These are phyloP conservation scores for Metopia argyrocephala DNA, from an alignment of 2,888 invertebrate species.

Conservation along the genomic window DNA sequence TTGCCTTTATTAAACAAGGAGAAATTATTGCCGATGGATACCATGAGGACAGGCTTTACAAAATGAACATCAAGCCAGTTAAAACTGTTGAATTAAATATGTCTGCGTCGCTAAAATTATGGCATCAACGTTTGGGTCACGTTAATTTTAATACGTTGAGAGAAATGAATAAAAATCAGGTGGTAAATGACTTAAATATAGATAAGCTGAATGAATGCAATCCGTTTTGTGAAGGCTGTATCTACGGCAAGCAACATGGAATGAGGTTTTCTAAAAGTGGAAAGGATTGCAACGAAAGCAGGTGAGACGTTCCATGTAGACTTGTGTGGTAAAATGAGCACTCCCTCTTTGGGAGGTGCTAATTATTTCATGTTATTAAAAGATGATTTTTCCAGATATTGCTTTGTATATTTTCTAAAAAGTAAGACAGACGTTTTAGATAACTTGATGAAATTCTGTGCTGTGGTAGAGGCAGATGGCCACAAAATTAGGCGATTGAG, in stretches of 20 bases:
- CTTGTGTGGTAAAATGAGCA: slow-evolving; percentile 38
- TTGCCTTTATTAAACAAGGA: slow-evolving; percentile 5
- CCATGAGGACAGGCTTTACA: background rate
- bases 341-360: slow-evolving; percentile 16
- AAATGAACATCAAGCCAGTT: background rate
- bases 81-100: background rate
- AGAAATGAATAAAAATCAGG: too few species aligned
- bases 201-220: background rate
- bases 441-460: slow-evolving; percentile 27
- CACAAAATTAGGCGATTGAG: slow-evolving; percentile 52
- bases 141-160: background rate
- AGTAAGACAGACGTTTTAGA: slow-evolving; percentile 40
- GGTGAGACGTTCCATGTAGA: slow-evolving; percentile 37
- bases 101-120: background rate
- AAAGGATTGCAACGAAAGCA: slow-evolving; percentile 1
- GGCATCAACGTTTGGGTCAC: slow-evolving; percentile 24
- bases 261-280: background rate
- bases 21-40: background rate
- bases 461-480: slow-evolving; percentile 20
- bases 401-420: slow-evolving; percentile 33
- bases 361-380: slow-evolving; percentile 46
- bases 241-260: slow-evolving; percentile 21
- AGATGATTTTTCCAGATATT: slow-evolving; percentile 49
- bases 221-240: slow-evolving; percentile 17
- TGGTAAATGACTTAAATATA: background rate